These are phyloP conservation scores for Willisornis vidua DNA, from an alignment of 2,113 vertebrate genomes.

Conservation along the genomic window DNA sequence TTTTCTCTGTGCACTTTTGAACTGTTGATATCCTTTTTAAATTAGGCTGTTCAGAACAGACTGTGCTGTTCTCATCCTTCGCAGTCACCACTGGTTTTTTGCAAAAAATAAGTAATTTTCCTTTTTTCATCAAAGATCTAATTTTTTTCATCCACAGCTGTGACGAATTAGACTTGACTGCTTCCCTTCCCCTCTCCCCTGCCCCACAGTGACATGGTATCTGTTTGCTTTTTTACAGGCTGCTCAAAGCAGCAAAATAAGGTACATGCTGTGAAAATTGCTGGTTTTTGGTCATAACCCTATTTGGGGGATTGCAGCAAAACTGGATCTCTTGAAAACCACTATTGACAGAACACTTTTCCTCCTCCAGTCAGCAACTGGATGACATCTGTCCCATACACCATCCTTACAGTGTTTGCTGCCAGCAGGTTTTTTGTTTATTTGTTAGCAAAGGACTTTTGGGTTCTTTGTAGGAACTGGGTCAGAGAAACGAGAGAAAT, in stretches of 20 bases:
- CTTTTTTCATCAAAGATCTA: background rate
- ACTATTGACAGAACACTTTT: background rate
- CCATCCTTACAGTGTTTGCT: background rate
- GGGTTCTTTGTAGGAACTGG: background rate
- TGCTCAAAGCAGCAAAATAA: slow-evolving; percentile 25
- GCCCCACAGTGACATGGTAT: background rate
- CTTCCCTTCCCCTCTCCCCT: background rate
- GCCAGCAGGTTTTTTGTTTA: background rate
- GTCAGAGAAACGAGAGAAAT: fast-evolving
- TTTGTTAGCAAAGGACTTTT: background rate
- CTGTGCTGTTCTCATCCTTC: slow-evolving; percentile 37
- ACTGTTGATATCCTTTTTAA: slow-evolving; percentile 12
- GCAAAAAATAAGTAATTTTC: background rate
- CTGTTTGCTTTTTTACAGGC: slow-evolving; percentile 20
- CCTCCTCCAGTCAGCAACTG: background rate
- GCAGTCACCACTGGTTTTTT: background rate
- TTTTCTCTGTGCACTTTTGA: slow-evolving; percentile 5
- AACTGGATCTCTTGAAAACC: background rate
- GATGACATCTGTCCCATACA: background rate
- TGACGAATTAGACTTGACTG: slow-evolving; percentile 42
- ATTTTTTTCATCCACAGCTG: slow-evolving; percentile 41
- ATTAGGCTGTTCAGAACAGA: background rate
- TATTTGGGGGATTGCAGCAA: background rate
- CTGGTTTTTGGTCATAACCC: background rate
- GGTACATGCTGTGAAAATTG: background rate